Evolutionary conservation across 1,140 invertebrate species (phyloP).

Genomic region (Arion vulgaris): DNA sequence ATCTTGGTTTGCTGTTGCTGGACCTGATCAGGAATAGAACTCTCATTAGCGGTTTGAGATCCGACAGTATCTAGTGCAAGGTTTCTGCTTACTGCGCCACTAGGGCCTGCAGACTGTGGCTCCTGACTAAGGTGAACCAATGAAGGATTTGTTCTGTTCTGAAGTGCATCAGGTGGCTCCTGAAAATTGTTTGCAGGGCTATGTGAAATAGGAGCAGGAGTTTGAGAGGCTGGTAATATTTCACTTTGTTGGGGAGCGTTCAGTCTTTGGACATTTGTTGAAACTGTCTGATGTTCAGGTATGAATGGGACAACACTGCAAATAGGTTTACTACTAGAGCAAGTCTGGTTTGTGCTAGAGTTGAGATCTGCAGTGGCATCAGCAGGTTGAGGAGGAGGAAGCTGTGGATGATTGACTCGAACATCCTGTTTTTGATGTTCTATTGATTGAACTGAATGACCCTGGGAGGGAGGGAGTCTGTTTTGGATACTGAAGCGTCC

Average conservation of each 20-base stretch:
- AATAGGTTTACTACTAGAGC: neutral
- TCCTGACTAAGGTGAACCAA: too few relatives aligned
- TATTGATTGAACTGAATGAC: neutral
- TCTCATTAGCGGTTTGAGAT: neutral
- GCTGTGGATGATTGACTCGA: neutral
- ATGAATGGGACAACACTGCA: conserved; percentile 30
- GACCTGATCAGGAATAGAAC: neutral
- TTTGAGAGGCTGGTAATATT: neutral
- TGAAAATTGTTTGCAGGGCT: neutral
- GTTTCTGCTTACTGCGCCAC: neutral
- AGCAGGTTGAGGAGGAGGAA: conserved; percentile 13
- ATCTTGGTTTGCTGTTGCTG: neutral
- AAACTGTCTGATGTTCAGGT: neutral
- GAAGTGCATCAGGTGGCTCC: neutral
- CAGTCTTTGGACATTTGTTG: neutral
- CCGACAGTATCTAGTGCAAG: neutral
- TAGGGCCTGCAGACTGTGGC: neutral
- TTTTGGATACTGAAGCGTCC: neutral
- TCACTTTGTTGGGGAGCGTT: neutral
- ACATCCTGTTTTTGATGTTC: neutral
- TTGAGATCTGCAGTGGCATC: neutral
- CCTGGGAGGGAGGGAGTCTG: neutral
- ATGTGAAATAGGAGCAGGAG: neutral
- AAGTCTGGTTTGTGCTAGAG: neutral
- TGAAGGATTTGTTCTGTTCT: neutral